Conservation (phyloP, 2,797 vertebrate species). For the Argentina silus region DNA sequence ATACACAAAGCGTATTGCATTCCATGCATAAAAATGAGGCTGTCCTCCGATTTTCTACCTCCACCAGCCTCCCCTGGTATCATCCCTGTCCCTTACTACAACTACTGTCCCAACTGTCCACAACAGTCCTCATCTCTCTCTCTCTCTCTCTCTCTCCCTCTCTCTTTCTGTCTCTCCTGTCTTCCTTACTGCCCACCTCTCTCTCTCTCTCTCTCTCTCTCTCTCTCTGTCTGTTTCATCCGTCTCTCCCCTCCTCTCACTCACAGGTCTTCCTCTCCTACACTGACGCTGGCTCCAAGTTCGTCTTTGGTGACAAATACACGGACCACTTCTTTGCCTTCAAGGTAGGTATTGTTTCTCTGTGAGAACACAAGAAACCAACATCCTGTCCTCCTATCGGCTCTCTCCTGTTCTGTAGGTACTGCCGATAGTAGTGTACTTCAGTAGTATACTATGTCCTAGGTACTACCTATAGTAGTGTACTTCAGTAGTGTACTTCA, state of each 20-base stretch:
- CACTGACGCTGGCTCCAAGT: conserved; percentile 77
- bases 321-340: conserved; percentile 85
- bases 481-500: conserved; percentile 86
- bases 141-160: too few relatives aligned
- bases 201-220: neutral
- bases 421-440: too few relatives aligned
- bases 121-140: neutral
- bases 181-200: too few relatives aligned
- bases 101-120: too few relatives aligned
- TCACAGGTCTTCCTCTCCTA: conserved; percentile 82
- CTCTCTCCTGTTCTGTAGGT: neutral
- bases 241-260: conserved; percentile 1
- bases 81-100: too few relatives aligned
- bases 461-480: conserved; percentile 86
- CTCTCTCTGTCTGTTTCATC: neutral
- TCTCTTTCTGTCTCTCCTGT: too few relatives aligned
- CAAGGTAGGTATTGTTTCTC: conserved; percentile 73
- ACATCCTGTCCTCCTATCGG: neutral
- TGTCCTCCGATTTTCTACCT: too few relatives aligned
- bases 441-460: too few relatives aligned
- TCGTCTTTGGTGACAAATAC: conserved; percentile 87
- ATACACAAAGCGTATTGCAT: too few relatives aligned
- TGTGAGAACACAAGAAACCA: neutral
- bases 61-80: too few relatives aligned
- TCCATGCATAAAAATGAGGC: too few relatives aligned